Evolutionary conservation across 1,140 invertebrate genomes (phyloP).

Genomic region (Anoplophora glabripennis): DNA sequence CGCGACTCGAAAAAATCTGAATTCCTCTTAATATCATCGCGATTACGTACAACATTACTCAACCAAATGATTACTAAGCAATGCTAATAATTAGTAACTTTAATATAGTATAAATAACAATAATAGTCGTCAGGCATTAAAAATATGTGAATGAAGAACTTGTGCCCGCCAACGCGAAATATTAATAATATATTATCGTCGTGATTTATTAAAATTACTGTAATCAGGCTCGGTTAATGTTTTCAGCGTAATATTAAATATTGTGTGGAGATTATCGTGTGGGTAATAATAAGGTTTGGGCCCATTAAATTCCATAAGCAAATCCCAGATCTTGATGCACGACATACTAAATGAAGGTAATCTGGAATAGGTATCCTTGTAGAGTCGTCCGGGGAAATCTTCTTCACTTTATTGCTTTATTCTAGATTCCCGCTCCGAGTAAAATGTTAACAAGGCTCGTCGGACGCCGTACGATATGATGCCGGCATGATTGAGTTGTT

Average conservation of each 20-base stretch:
- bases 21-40: background rate
- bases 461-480: no score
- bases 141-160: constrained; percentile 20
- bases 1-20: background rate
- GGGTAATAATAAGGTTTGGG: constrained; percentile 40
- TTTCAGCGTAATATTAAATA: constrained; percentile 23
- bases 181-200: constrained; percentile 21
- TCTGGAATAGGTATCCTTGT: constrained; percentile 20
- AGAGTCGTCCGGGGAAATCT: constrained; percentile 5
- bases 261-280: constrained; percentile 36
- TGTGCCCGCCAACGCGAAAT: constrained; percentile 21
- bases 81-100: constrained; percentile 7
- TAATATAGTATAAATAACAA: constrained; percentile 19
- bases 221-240: constrained; percentile 31
- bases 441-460: no score
- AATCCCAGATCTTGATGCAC: constrained; percentile 32
- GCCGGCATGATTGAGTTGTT: no score
- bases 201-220: constrained; percentile 30
- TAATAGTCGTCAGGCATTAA: constrained; percentile 11
- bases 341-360: constrained; percentile 22
- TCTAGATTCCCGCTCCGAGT: no score
- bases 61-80: background rate
- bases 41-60: background rate
- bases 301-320: constrained; percentile 46
- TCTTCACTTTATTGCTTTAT: no score